A percentile compares a stretch with the other conserved stretches of the same genome.
Conservation (phyloP, 2,113 vertebrate species). For the Electrona antarctica region DNA sequence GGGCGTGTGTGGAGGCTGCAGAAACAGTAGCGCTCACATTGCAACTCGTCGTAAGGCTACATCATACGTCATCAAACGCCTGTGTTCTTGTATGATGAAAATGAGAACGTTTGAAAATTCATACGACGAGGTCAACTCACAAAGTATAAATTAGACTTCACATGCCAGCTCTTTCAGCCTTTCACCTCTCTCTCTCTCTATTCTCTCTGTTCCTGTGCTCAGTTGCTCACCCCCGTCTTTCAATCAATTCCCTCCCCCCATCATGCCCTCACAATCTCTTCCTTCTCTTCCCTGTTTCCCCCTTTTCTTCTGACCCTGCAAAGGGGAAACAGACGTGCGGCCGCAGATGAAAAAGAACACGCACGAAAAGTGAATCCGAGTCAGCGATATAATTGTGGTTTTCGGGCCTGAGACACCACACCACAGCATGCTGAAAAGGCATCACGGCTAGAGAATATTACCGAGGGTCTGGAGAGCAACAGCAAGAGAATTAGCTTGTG, state of each 20-base stretch:
- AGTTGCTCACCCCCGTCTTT: background rate
- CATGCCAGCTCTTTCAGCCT: constrained; percentile 12
- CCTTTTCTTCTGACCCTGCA: constrained; percentile 1
- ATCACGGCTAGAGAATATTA: constrained; percentile 49
- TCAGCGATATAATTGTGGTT: constrained; percentile 68
- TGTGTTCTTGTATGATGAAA: no score
- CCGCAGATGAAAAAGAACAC: constrained; percentile 39
- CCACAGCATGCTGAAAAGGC: constrained; percentile 72
- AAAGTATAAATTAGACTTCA: no score
- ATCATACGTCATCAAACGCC: no score
- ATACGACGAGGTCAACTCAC: no score
- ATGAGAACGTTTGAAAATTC: no score
- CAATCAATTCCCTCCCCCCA: background rate
- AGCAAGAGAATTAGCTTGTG: constrained; percentile 23
- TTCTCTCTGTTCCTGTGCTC: background rate
- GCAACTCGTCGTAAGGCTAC: constrained; percentile 37
- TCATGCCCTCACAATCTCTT: constrained; percentile 7
- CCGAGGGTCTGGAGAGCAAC: constrained; percentile 17
- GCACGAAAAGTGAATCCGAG: constrained; percentile 31
- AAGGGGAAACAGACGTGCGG: background rate
- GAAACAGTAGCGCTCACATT: constrained; percentile 77
- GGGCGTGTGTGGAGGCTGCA: constrained; percentile 67
- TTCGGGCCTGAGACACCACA: constrained; percentile 51
- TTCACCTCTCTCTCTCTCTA: background rate
- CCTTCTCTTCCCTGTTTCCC: constrained; percentile 9